Evolutionary conservation across 1,140 invertebrate genomes (phyloP).

Genomic region (Hirudo medicinalis): DNA sequence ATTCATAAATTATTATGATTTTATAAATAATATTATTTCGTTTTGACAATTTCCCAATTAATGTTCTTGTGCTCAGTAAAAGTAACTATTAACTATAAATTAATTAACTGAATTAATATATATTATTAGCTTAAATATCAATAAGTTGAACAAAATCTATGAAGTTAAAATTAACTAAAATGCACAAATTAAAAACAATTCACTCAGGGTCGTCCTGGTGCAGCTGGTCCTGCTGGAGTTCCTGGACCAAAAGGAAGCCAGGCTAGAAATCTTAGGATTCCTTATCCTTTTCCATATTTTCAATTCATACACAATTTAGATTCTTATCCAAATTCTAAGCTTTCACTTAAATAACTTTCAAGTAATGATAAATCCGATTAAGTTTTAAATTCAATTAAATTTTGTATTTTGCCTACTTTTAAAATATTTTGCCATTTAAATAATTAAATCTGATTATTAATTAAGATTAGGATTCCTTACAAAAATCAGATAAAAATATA

Average conservation of each 20-base stretch:
- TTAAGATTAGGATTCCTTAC: no score
- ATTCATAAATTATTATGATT: no score
- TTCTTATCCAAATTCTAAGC: neutral
- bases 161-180: no score
- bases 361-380: neutral
- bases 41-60: neutral
- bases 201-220: slow-evolving; percentile 54
- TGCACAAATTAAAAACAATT: no score
- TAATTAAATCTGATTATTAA: no score
- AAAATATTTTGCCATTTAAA: no score
- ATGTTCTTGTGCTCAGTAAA: neutral
- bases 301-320: neutral
- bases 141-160: no score
- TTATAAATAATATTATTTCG: no score
- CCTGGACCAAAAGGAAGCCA: slow-evolving; percentile 63
- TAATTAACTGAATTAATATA: no score
- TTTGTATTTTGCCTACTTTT: neutral
- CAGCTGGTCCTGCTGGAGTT: slow-evolving; percentile 54
- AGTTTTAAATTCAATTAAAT: neutral
- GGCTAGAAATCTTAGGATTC: slow-evolving; percentile 6
- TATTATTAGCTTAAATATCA: no score
- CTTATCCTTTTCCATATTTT: neutral
- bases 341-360: neutral
- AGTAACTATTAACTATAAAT: no score
- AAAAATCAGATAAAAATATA: neutral